Conservation (phyloP, 2,888 invertebrate genomes). For the Lasioglossum oenotherae region DNA sequence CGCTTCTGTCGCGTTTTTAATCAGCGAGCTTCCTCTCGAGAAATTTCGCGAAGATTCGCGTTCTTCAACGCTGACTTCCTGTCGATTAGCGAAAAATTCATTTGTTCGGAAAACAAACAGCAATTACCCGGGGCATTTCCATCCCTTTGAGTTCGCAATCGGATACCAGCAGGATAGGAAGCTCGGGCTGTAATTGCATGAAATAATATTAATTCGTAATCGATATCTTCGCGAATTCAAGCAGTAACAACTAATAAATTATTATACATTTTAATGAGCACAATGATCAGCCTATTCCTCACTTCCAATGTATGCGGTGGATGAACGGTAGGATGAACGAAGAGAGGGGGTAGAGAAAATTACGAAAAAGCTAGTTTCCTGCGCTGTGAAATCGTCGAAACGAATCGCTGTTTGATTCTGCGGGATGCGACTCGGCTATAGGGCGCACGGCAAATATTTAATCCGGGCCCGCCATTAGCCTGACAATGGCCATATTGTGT, state of each 20-base stretch:
- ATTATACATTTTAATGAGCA: no score
- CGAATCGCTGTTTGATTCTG: background rate
- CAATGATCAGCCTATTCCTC: background rate
- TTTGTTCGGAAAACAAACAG: background rate
- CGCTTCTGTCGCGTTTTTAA: background rate
- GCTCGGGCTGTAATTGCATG: background rate
- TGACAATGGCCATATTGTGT: conserved; percentile 7
- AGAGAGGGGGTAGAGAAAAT: background rate
- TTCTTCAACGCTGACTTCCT: background rate
- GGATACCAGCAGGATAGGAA: background rate
- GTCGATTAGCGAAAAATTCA: background rate
- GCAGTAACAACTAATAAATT: background rate
- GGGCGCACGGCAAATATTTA: background rate
- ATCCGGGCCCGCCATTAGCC: background rate
- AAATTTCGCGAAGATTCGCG: background rate
- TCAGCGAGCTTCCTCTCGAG: background rate
- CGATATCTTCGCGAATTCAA: background rate
- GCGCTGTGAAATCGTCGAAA: background rate
- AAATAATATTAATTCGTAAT: background rate
- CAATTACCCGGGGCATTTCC: background rate
- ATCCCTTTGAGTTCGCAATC: background rate
- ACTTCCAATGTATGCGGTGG: no score
- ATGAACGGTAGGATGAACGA: background rate
- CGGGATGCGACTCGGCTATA: background rate
- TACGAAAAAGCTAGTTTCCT: background rate